Percentiles rank a stretch among this genome's conserved stretches.
These are phyloP conservation scores for Lepeophtheirus salmonis DNA, from an alignment of 1,140 invertebrate genomes.

Conservation along the genomic window DNA sequence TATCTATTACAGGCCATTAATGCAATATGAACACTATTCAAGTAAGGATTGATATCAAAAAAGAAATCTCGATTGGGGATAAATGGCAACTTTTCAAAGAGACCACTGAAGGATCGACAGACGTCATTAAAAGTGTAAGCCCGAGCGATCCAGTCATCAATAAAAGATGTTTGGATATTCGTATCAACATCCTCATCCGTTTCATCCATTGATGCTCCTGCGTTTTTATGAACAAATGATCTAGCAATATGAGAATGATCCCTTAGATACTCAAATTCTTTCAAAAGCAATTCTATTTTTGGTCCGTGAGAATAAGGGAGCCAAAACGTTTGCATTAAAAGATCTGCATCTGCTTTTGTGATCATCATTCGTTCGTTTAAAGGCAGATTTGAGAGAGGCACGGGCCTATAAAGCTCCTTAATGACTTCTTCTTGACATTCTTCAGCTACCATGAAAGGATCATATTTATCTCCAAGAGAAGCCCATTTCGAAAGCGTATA, in stretches of 20 bases:
- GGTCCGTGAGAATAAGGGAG: constrained; percentile 12
- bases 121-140: constrained; percentile 1
- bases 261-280: constrained; percentile 8
- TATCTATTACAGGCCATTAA: constrained; percentile 8
- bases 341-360: neutral
- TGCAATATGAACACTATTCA: constrained; percentile 6
- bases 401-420: neutral
- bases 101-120: neutral
- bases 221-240: neutral
- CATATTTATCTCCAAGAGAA: neutral
- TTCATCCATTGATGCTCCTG: neutral
- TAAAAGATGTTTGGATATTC: neutral
- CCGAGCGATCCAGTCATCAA: constrained; percentile 10
- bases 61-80: constrained; percentile 13
- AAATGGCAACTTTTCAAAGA: constrained; percentile 10
- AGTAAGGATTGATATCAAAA: constrained; percentile 12
- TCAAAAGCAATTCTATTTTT: constrained; percentile 4
- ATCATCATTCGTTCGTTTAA: neutral
- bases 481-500: constrained; percentile 6
- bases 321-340: constrained; percentile 13
- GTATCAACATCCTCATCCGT: no score
- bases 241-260: neutral
- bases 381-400: neutral
- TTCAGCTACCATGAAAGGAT: neutral
- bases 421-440: neutral